These are phyloP conservation scores for Phaonia tiefii DNA, from an alignment of 2,888 invertebrate species.

Conservation along the genomic window DNA sequence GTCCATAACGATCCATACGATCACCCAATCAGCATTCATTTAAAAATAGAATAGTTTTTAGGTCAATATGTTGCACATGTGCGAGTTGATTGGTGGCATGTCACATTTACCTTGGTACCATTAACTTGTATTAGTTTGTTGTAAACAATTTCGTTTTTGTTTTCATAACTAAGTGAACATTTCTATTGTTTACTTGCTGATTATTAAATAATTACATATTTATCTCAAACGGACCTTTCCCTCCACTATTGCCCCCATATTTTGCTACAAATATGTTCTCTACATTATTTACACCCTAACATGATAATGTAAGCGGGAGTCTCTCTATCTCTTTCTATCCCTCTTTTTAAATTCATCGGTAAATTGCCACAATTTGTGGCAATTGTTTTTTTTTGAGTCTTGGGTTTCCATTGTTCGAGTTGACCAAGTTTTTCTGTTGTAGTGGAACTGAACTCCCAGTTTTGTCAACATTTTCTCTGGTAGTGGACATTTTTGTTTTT, in stretches of 20 bases:
- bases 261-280: conserved; percentile 50
- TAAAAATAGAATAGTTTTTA: conserved; percentile 41
- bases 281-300: conserved; percentile 66
- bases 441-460: neutral
- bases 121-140: neutral
- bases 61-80: conserved; percentile 55
- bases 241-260: conserved; percentile 1
- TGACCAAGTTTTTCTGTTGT: conserved; percentile 55
- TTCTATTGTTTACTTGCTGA: conserved; percentile 49
- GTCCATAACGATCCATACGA: neutral
- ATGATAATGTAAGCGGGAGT: conserved; percentile 31
- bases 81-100: conserved; percentile 26
- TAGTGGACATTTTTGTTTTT: conserved; percentile 54
- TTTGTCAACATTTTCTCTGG: neutral
- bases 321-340: too few relatives aligned
- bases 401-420: conserved; percentile 56
- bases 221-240: conserved; percentile 28
- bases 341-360: conserved; percentile 1
- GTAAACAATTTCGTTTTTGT: conserved; percentile 10
- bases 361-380: conserved; percentile 56
- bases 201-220: conserved; percentile 55
- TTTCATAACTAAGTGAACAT: conserved; percentile 29
- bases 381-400: conserved; percentile 36
- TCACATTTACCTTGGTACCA: conserved; percentile 49
- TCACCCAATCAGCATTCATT: conserved; percentile 11